Base-by-base conservation (phyloP, 2,113 vertebrate species). In the Xiphophorus maculatus region DNA sequence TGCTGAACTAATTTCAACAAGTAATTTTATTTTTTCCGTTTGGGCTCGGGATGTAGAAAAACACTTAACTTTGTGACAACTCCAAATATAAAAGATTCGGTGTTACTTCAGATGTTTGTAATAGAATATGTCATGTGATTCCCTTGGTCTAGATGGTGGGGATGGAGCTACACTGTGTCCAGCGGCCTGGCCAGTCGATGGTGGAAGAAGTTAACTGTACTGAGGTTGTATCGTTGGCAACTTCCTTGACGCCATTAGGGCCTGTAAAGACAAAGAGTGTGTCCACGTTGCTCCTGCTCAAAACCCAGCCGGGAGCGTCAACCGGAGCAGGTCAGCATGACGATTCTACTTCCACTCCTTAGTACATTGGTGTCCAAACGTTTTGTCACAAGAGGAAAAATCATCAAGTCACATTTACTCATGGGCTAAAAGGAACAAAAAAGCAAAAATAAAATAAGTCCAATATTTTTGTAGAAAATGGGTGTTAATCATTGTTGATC, bases 191-290 rank as follows among this genome's bases (percentile, higher is more conserved):
- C 8, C 64, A 84, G 6, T 66, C 80, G 11, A 76, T 92, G n/a
- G 89, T 94, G 90, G 91, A 94, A 69, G 93, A 93, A 78, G 93
- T 92, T 27, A 95, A 95, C 88, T 95, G 94, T 66, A 94, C 94
- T 51, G 94, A 95, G 86, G 78, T 58, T 0, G 67, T 94, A 54
- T 87, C 87, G 19, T 42, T 94, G 74, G 71, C 80, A 27, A 85
- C 88, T 0, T 48, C 44, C 15, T 84, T 90, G 5, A 68, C 37
- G 25, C 68, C 72, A n/a, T 14, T 87, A 40, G 89, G 90, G 17
- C 70, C 73, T 11, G 79, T 91, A 14, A 92, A 87, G 71, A 93
- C 89, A 11, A 88, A 88, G 81, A 94, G 94, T 0, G 61, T 86
- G 28, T 94, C 94, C 2, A 88, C 80, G 5, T 78, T 95, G 42